Conservation (phyloP, 2,888 invertebrate genomes). For the Chrysodeixis includens region DNA sequence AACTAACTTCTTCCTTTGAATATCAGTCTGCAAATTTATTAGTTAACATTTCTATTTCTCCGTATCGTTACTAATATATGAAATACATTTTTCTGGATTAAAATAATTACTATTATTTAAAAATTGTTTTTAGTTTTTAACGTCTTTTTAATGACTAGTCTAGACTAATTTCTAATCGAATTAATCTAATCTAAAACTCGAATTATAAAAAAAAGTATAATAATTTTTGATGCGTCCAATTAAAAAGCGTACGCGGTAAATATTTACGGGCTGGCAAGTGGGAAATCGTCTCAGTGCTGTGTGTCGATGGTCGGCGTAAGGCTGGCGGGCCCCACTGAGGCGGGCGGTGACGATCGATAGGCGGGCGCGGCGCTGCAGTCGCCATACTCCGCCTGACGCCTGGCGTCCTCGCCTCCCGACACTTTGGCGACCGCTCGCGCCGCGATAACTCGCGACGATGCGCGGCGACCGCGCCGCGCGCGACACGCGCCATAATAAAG, state of each 20-base stretch:
- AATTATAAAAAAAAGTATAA: background rate
- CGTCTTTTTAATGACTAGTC: no score
- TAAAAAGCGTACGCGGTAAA: slow-evolving; percentile 55
- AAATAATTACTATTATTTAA: no score
- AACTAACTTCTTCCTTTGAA: slow-evolving; percentile 9
- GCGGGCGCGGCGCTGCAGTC: slow-evolving; percentile 83
- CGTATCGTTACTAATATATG: no score
- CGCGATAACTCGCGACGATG: slow-evolving; percentile 83
- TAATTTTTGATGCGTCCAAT: slow-evolving; percentile 51
- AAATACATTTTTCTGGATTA: no score
- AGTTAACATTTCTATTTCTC: background rate
- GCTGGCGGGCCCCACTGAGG: slow-evolving; percentile 66
- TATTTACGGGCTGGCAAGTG: slow-evolving; percentile 56
- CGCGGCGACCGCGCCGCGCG: slow-evolving; percentile 86
- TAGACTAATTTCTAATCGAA: no score
- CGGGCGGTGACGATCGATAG: slow-evolving; percentile 78
- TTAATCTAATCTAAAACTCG: background rate
- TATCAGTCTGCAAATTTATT: background rate
- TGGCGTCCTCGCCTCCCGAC: slow-evolving; percentile 53
- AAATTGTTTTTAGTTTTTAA: no score
- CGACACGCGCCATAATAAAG: slow-evolving; percentile 90
- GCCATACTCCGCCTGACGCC: slow-evolving; percentile 66
- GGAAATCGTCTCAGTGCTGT: slow-evolving; percentile 55
- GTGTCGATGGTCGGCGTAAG: slow-evolving; percentile 49
- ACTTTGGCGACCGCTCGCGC: slow-evolving; percentile 76